Conservation (phyloP, 2,888 invertebrate genomes). For the Chamaedrilus cognettii region DNA sequence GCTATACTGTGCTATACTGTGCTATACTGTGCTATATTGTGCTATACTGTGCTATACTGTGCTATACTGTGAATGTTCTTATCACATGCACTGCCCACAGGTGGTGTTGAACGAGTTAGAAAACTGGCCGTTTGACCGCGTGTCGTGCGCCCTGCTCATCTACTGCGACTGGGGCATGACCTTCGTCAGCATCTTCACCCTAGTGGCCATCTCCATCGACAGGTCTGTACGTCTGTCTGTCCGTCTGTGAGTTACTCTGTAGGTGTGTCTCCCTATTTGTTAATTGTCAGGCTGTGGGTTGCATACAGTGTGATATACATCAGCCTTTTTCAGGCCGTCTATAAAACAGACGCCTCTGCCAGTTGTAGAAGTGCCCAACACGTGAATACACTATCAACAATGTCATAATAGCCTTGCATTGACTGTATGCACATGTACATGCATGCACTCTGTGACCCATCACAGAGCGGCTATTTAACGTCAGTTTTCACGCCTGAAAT, state of each 20-base stretch:
- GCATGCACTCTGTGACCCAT: too few species aligned
- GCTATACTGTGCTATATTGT: not conserved
- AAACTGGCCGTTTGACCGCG: slow-evolving; percentile 6
- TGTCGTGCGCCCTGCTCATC: not conserved
- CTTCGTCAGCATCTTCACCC: too few species aligned
- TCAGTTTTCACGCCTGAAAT: too few species aligned
- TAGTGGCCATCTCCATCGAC: not conserved
- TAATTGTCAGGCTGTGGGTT: not conserved
- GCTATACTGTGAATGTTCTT: slow-evolving; percentile 5
- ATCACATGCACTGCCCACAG: not conserved
- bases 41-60: not conserved
- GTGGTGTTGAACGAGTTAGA: too few species aligned
- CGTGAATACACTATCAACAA: too few species aligned
- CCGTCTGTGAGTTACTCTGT: not conserved
- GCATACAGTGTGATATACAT: not conserved
- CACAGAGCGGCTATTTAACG: too few species aligned
- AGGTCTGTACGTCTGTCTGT: slow-evolving; percentile 4
- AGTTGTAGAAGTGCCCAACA: too few species aligned
- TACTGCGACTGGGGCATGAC: too few species aligned
- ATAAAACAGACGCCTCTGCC: too few species aligned
- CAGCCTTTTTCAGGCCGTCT: too few species aligned
- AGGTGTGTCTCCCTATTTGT: slow-evolving; percentile 12
- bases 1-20: slow-evolving; percentile 8
- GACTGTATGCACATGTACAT: too few species aligned
- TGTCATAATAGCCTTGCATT: too few species aligned